Conservation (phyloP, 1,140 invertebrate species). For the Parapsyche elsis region DNA sequence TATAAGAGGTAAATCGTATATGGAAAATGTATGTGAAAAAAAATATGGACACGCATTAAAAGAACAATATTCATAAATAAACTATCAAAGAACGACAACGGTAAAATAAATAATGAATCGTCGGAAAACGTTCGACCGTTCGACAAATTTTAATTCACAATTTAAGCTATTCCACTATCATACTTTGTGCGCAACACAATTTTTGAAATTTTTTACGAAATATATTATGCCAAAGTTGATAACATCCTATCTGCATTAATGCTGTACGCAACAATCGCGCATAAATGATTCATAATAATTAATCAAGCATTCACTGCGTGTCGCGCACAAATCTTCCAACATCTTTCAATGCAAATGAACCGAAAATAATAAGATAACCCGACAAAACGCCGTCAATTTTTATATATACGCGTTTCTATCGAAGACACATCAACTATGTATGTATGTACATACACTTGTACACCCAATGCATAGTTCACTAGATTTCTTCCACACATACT, state of each 20-base stretch:
- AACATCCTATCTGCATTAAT: not conserved
- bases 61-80: not conserved
- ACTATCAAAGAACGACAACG: not conserved
- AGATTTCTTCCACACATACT: no score
- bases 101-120: not conserved
- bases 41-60: not conserved
- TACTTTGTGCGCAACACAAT: not conserved
- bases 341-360: slow-evolving; percentile 8
- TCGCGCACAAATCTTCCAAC: not conserved
- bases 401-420: no score
- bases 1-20: slow-evolving; percentile 39
- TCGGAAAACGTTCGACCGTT: no score
- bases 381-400: no score
- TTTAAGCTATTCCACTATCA: not conserved
- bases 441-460: no score
- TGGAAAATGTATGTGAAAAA: slow-evolving; percentile 22
- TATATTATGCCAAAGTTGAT: not conserved
- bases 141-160: not conserved
- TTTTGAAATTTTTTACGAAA: not conserved
- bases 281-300: slow-evolving; percentile 22
- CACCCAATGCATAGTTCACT: no score
- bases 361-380: slow-evolving; percentile 9
- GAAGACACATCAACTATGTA: no score
- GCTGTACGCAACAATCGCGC: not conserved
- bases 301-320: not conserved